phyloP scores from a whole-genome alignment of 1,140 invertebrate species.

The Nasonia longicornis region DNA sequence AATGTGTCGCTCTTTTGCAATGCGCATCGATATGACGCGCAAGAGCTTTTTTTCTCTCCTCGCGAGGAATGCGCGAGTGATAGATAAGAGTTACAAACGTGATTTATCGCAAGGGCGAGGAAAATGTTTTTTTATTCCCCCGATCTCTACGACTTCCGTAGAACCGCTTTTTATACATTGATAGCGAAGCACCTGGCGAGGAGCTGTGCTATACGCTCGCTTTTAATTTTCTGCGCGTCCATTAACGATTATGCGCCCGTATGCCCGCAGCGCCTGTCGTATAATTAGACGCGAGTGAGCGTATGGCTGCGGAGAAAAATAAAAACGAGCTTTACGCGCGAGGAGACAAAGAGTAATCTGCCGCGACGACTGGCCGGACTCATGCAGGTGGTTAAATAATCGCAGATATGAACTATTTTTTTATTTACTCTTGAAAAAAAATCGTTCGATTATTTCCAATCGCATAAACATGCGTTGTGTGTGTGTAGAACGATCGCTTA shows the following conservation, averaged over 20 bases:
- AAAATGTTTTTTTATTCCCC: neutral
- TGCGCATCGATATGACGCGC: neutral
- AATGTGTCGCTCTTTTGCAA: neutral
- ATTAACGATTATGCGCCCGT: constrained; percentile 37
- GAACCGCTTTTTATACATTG: neutral
- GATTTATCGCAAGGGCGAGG: neutral
- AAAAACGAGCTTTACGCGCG: neutral
- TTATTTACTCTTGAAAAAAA: neutral
- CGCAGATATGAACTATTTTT: neutral
- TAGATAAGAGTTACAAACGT: too few relatives aligned
- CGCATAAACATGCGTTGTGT: too few relatives aligned
- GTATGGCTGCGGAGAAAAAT: constrained; percentile 50
- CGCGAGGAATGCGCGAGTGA: too few relatives aligned
- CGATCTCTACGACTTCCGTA: neutral
- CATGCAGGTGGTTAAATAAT: constrained; percentile 31
- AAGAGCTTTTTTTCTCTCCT: neutral
- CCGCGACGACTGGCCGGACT: neutral
- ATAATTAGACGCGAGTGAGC: constrained; percentile 31
- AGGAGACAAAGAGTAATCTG: neutral
- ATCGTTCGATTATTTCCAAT: neutral
- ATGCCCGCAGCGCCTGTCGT: constrained; percentile 38
- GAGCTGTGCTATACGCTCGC: neutral
- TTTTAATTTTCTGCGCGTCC: constrained; percentile 31
- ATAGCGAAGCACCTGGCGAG: neutral
- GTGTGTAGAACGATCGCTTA: neutral